A percentile compares a stretch with the other conserved stretches of the same genome.
Evolutionary conservation across 2,113 vertebrate species (phyloP).

Genomic region (Phoxinus phoxinus): DNA sequence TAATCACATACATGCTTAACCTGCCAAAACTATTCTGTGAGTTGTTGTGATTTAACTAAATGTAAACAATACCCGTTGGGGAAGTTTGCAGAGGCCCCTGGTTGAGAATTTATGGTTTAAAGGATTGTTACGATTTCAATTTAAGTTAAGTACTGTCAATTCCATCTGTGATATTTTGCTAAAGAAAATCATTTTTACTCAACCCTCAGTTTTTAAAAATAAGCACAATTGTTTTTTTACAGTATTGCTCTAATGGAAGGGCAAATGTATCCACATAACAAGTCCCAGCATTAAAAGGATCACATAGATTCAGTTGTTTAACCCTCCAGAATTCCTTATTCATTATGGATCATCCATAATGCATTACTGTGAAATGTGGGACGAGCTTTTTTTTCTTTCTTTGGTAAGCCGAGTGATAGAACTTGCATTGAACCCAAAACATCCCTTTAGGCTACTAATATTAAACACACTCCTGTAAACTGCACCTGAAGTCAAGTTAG

Average conservation of each 20-base stretch:
- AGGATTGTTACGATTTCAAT: not conserved
- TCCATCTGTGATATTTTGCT: not conserved
- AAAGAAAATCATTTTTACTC: not conserved
- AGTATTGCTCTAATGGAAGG: not conserved
- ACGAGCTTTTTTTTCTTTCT: not conserved
- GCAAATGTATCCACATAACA: not conserved
- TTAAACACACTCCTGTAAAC: not conserved
- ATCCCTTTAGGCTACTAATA: not conserved
- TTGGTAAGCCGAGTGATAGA: not conserved
- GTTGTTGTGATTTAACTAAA: too few relatives aligned
- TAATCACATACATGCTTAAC: too few relatives aligned
- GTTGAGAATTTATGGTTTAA: not conserved
- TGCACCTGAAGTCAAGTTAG: not conserved
- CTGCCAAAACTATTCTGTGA: too few relatives aligned
- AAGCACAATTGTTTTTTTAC: not conserved
- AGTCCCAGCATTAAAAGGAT: not conserved
- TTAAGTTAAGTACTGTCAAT: not conserved
- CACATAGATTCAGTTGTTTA: not conserved
- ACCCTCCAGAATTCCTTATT: not conserved
- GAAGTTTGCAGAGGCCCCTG: not conserved
- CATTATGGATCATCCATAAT: constrained; percentile 5
- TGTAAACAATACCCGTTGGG: not conserved
- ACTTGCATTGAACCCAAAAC: not conserved
- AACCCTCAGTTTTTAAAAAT: not conserved
- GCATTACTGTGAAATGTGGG: constrained; percentile 1